Conservation (phyloP, 2,797 vertebrate genomes). For the Tokudaia tokunoshimensis region DNA sequence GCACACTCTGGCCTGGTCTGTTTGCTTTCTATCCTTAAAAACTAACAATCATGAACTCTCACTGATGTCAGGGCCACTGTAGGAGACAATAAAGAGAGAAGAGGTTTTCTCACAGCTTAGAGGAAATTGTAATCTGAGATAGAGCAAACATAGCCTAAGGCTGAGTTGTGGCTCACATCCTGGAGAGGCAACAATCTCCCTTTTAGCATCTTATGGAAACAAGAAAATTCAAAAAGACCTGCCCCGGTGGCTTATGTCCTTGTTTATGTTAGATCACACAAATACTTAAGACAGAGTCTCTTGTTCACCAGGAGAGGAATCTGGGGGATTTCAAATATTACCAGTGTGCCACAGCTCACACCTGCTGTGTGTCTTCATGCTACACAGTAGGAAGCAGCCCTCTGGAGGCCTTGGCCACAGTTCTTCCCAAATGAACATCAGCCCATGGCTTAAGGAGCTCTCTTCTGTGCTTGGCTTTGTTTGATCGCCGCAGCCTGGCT, state of each 20-base stretch:
- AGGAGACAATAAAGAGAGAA: neutral
- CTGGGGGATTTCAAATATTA: neutral
- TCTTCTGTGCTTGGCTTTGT: neutral
- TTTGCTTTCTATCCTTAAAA: slow-evolving; percentile 45
- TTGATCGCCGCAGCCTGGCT: neutral
- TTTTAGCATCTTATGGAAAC: neutral
- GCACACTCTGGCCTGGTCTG: neutral
- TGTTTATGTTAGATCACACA: neutral
- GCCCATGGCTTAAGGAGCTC: neutral
- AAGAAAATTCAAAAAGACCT: neutral
- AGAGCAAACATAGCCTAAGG: neutral
- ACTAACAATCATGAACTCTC: slow-evolving; percentile 10
- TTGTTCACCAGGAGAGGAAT: neutral
- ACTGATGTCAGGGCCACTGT: neutral
- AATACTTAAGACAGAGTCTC: neutral
- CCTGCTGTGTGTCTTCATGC: neutral
- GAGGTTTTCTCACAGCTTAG: neutral
- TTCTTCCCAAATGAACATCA: neutral
- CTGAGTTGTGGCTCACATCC: neutral
- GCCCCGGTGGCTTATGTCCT: neutral
- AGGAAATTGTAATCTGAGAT: slow-evolving; percentile 59
- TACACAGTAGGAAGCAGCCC: neutral
- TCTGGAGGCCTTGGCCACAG: neutral
- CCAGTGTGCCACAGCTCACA: neutral
- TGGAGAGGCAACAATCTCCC: too few species aligned